phyloP scores from a whole-genome alignment of 2,888 invertebrate genomes.

The Rhingia rostrata region DNA sequence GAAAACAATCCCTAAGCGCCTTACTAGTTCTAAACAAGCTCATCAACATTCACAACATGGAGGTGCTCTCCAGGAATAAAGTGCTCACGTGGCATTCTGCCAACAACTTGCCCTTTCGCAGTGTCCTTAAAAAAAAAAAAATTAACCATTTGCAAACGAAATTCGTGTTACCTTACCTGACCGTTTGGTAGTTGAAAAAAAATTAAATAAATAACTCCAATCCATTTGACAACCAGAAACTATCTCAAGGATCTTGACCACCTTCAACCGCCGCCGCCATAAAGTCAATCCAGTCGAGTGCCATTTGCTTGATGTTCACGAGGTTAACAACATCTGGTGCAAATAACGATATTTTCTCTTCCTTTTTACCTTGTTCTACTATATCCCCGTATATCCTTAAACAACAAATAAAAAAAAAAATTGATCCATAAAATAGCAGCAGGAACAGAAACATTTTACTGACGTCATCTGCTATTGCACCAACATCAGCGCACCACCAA shows the following conservation, averaged over 20 bases:
- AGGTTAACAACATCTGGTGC: constrained; percentile 47
- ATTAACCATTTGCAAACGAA: neutral
- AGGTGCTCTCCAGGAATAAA: neutral
- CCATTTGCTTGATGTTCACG: constrained; percentile 20
- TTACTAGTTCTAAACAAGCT: too few species aligned
- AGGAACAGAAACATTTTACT: constrained; percentile 24
- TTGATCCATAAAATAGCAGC: constrained; percentile 15
- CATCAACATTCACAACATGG: too few species aligned
- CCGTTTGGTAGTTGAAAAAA: neutral
- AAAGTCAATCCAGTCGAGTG: neutral
- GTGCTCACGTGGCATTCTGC: constrained; percentile 33
- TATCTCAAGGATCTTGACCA: constrained; percentile 44
- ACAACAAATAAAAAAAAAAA: neutral
- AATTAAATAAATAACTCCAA: neutral
- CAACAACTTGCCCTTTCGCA: constrained; percentile 38
- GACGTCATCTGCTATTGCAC: constrained; percentile 29
- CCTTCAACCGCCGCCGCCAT: constrained; percentile 6
- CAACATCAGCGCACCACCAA: neutral
- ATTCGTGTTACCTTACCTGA: constrained; percentile 12
- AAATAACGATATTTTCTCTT: neutral
- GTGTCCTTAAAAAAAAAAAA: neutral
- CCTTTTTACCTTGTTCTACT: neutral
- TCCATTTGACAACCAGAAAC: constrained; percentile 13
- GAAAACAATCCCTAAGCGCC: too few species aligned
- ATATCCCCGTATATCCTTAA: constrained; percentile 4